Base-by-base conservation (phyloP, 1,140 invertebrate genomes). In the Trachymyrmex septentrionalis region DNA sequence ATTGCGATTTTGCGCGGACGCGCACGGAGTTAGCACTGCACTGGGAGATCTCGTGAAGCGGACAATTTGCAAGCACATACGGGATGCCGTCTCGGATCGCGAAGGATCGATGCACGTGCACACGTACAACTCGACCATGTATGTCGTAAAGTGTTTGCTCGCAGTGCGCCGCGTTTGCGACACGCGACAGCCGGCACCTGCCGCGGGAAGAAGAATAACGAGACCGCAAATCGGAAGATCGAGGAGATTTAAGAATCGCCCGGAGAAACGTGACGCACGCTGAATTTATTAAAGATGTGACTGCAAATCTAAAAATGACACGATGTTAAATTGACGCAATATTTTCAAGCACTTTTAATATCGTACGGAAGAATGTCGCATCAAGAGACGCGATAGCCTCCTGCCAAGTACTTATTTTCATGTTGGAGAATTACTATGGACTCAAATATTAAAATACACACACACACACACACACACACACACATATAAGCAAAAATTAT, bases 121-220 rank as follows among this genome's bases (percentile, higher is more conserved):
- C 53, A 48, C 57, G 57, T 63, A 19, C 24, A 84, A 16, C 3
- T 6, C 61, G 9, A 50, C 5, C 19, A 27, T 67, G 76, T 61
- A 64, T 67, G 63, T 80, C 76, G 63, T 24, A 53, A 80, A 69
- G 77, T 24, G 24, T 78, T 78, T 66, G 44, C 44, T 50, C 2
- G 24, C 27, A 10, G 10, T 48, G 38, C 24, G 14, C 9, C 16
- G 9, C 19, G 63, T 67, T 80, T 69, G 77, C 63, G 14, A 80
- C 61, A 80, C 61, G 27, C 12, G 24, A 48, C 44, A 30, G 61
- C 27, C 19, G 38, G 24, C 71, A 73, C 9, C 27, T 44, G 75
- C 14, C 34, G 14, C 53, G 53, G 19, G 12, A 75, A 53, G 72
- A 57, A 10, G 27, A 14, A 24, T 16, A 9, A n/a, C 34, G 53